These are phyloP conservation scores for Takifugu flavidus DNA, from an alignment of 2,113 vertebrate species.

Conservation along the genomic window DNA sequence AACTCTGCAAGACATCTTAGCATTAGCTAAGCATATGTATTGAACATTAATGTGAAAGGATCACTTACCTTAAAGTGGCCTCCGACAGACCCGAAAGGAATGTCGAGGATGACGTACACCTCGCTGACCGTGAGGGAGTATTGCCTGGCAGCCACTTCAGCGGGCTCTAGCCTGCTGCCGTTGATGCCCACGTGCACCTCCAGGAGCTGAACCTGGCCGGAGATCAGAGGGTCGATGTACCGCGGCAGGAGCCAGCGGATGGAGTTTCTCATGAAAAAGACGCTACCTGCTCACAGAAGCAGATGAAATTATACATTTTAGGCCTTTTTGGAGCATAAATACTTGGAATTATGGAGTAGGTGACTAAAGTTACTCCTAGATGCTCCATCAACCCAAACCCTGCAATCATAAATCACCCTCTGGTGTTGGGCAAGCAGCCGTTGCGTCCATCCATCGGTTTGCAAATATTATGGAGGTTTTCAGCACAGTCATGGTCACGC, in stretches of 20 bases:
- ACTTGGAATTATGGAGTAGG: background rate
- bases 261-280: slow-evolving; percentile 47
- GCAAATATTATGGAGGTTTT: slow-evolving; percentile 71
- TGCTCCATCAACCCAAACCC: background rate
- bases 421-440: slow-evolving; percentile 65
- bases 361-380: background rate
- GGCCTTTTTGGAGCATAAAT: too few species aligned
- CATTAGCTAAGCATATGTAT: too few species aligned
- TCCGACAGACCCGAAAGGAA: slow-evolving; percentile 79
- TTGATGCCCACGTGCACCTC: slow-evolving; percentile 75
- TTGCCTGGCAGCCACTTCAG: slow-evolving; percentile 60
- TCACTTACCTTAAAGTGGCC: slow-evolving; percentile 79
- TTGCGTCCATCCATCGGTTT: slow-evolving; percentile 67
- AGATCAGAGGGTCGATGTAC: slow-evolving; percentile 62
- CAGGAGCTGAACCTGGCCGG: slow-evolving; percentile 42
- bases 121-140: slow-evolving; percentile 63
- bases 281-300: slow-evolving; percentile 60
- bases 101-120: slow-evolving; percentile 50
- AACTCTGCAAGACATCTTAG: slow-evolving; percentile 52
- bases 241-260: slow-evolving; percentile 81
- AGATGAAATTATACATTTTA: too few species aligned
- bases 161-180: slow-evolving; percentile 61
- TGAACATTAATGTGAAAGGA: too few species aligned
- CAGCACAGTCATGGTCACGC: slow-evolving; percentile 69
- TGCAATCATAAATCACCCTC: slow-evolving; percentile 29